Evolutionary conservation across 1,140 invertebrate species (phyloP), one percentile per base, ranked within the genome.

Genomic region (Pseudachorutes palmiensis): DNA sequence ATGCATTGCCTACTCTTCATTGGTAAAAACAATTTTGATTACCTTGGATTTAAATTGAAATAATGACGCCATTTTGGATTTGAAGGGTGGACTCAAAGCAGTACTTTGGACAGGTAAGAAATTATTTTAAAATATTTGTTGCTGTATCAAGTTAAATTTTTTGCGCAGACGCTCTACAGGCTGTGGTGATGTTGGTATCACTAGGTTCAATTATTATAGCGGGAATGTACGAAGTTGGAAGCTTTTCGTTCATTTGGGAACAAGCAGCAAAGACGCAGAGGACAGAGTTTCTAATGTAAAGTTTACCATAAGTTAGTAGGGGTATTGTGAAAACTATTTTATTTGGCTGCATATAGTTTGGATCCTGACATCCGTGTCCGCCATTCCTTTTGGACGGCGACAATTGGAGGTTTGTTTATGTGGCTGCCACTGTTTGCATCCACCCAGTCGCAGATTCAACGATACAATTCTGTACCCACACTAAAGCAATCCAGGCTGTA

Each of bases 371-470:
- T 79, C 3, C 16, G 70, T 49, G 58, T 55, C 5, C 59, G 92
- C 14, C 91, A 96, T 75, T 92, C 89, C 19, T 88, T 94, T 72
- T 97, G 91, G 82, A 88, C 90, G 1, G 84, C 94, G n/a, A 83
- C 88, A 1, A 81, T 97, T 69, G 93, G 93, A 14, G 92, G 91
- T 0, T 87, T 88, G 41, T 89, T 96, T 71, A 94, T 91, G 51
- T 96, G 93, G 88, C 81, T 92, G 1, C 89, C 91, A 1, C 85
- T 96, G 76, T 95, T 92, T 76, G 93, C 90, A 70, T 89, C 91
- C 24, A 96, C 95, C 78, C 94, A 97, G 77, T 88, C 92, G 0
- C 92, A 92, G 45, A 63, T 72, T 29, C 64, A 68, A 45, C 62
- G 71, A 68, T 71, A 69, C 32, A 31, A 65, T 16, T 67, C 67